Conservation (phyloP, 2,888 invertebrate genomes). For the Acrobasis repandana region DNA sequence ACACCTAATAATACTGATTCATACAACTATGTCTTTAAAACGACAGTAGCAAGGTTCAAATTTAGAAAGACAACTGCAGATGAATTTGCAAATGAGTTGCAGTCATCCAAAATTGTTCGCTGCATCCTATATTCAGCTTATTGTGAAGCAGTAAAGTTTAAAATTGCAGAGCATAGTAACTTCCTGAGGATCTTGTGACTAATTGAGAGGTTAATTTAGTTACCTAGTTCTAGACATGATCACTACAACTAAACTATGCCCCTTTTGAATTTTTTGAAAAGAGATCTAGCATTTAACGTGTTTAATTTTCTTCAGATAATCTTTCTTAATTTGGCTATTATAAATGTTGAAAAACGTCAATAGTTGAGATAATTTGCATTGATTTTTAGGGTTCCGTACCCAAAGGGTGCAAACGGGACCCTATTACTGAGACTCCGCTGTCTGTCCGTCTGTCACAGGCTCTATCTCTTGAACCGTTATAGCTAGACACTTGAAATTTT, state of each 20-base stretch:
- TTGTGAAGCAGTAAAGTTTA: conserved; percentile 10
- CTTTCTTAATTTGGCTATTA: too few species aligned
- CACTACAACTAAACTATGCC: background rate
- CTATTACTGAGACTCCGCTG: too few species aligned
- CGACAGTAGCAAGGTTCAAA: conserved; percentile 31
- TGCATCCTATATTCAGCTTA: conserved; percentile 26
- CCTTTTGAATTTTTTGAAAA: background rate
- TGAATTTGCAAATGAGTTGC: background rate
- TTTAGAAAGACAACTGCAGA: conserved; percentile 19
- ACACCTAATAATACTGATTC: conserved; percentile 25
- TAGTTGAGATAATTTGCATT: too few species aligned
- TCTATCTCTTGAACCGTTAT: too few species aligned
- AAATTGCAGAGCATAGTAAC: conserved; percentile 2
- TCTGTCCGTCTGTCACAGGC: too few species aligned
- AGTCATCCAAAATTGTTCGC: conserved; percentile 25
- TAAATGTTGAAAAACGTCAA: too few species aligned
- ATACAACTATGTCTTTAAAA: conserved; percentile 28
- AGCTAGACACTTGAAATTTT: too few species aligned
- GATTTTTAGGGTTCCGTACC: too few species aligned
- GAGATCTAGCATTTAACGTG: background rate
- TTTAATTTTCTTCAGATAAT: background rate
- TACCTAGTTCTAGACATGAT: conserved; percentile 22
- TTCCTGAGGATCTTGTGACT: conserved; percentile 29
- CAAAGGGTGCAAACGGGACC: too few species aligned
- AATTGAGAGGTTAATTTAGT: conserved; percentile 39